Evolutionary conservation across 2,113 vertebrate genomes (phyloP), one percentile per base, ranked within the genome.

Genomic region (Eublepharis macularius): DNA sequence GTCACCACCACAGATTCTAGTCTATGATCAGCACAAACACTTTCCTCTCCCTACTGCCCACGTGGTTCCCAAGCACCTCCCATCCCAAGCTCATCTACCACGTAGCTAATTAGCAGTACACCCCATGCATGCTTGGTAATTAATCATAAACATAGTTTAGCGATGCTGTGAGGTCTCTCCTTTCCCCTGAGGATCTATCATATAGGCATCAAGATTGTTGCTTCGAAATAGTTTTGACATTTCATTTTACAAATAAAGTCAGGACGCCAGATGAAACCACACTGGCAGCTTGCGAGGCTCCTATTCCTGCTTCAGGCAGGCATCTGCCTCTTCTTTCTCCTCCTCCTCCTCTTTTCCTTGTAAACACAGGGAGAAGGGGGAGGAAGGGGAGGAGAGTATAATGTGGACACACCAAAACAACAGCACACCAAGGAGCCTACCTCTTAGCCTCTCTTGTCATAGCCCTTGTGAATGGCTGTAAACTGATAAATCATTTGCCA

Each of bases 91-190:
- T 81, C 82, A 89, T 91, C 81, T 94, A 69, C 34, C 87, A 82
- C 82, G 92, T 86, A 88, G 88, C 92, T 93, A 92, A 90, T 95
- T 89, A 87, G 74, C 43, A 0, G 47, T 80, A 90, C 89, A 29
- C 34, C 36, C 86, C 9, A 6, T 77, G 73, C 72, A 73, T 26
- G 3, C 80, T 87, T 65, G 78, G 43, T 90, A 77, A 79, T 83
- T 80, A 91, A 92, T 92, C 92, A 91, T 78, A 87, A 89, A 66
- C 45, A 83, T 75, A 14, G 36, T 77, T 88, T 34, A 54, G 85
- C 83, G 86, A 83, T 63, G 79, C 81, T 91, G 89, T 86, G 78
- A 89, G 88, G 85, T 81, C 76, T 90, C 72, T 84, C 90, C 72
- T 34, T 87, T 88, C 77, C 86, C 89, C 91, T n/a, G 0, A 89